phyloP scores from a whole-genome alignment of 2,797 vertebrate species.

The Morelia viridis region DNA sequence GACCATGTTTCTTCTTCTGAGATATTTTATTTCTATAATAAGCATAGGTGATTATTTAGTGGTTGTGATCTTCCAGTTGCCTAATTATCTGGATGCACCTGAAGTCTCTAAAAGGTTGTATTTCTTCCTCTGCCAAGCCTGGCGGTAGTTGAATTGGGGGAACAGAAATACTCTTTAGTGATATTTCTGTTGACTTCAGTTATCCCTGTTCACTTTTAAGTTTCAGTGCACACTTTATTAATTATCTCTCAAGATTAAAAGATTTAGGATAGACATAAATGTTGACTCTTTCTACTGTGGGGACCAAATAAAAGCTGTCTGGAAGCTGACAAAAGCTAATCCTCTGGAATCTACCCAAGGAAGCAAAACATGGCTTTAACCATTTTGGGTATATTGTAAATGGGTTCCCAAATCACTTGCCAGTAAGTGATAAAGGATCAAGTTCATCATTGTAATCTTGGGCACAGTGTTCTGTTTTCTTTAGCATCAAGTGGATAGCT shows the following conservation, averaged over 20 bases:
- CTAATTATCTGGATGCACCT: background rate
- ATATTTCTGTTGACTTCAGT: background rate
- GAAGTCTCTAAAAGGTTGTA: background rate
- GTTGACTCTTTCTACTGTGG: background rate
- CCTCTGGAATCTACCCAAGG: background rate
- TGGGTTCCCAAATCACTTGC: background rate
- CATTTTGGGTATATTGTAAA: background rate
- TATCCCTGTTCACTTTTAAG: background rate
- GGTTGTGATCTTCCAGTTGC: background rate
- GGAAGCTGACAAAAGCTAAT: background rate
- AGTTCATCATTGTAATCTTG: background rate
- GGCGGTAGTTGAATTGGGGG: background rate
- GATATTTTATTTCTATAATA: background rate
- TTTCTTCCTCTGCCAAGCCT: background rate
- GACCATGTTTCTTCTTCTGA: background rate
- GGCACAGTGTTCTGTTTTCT: background rate
- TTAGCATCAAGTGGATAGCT: background rate
- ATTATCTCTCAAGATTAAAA: background rate
- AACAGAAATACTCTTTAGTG: background rate
- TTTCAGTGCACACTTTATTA: background rate
- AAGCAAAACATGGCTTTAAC: background rate
- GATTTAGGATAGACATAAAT: background rate
- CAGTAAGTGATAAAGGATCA: background rate
- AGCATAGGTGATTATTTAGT: background rate
- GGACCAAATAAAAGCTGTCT: background rate